phyloP scores from a whole-genome alignment of 1,140 invertebrate species.

The Globodera ellingtonae region DNA sequence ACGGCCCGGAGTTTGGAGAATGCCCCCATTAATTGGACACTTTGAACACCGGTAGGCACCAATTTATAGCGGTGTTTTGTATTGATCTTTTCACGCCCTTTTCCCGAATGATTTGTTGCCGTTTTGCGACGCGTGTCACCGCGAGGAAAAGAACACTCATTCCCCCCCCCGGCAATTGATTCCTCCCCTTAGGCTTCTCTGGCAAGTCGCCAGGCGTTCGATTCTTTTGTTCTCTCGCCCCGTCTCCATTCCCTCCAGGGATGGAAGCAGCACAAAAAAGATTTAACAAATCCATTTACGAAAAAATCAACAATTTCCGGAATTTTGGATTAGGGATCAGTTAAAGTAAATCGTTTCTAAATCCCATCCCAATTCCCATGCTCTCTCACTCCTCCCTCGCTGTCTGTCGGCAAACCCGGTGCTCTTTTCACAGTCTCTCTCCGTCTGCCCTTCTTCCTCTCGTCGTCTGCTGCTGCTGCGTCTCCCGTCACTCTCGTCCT shows the following conservation, averaged over 20 bases:
- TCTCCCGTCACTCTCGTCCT: background rate
- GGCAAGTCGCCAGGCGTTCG: background rate
- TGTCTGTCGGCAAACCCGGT: background rate
- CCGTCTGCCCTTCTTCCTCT: background rate
- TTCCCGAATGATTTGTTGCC: background rate
- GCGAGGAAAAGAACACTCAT: background rate
- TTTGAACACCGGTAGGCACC: no score
- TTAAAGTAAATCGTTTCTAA: no score
- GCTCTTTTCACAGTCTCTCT: background rate
- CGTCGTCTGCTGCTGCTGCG: background rate
- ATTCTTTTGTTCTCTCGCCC: background rate
- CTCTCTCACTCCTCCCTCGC: background rate
- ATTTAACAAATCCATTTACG: no score
- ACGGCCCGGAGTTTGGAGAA: no score
- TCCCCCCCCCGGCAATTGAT: background rate
- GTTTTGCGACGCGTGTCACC: background rate
- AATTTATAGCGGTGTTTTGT: background rate
- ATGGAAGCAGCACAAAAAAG: no score
- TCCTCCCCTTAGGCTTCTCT: background rate
- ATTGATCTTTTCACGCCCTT: background rate
- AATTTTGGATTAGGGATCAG: no score
- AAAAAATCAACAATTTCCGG: no score
- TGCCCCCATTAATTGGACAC: no score
- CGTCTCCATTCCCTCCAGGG: background rate
- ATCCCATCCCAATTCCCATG: background rate